A percentile compares a stretch with the other conserved stretches of the same genome.
phyloP scores from a whole-genome alignment of 2,113 vertebrate genomes.

The Pogonocichla stellata region DNA sequence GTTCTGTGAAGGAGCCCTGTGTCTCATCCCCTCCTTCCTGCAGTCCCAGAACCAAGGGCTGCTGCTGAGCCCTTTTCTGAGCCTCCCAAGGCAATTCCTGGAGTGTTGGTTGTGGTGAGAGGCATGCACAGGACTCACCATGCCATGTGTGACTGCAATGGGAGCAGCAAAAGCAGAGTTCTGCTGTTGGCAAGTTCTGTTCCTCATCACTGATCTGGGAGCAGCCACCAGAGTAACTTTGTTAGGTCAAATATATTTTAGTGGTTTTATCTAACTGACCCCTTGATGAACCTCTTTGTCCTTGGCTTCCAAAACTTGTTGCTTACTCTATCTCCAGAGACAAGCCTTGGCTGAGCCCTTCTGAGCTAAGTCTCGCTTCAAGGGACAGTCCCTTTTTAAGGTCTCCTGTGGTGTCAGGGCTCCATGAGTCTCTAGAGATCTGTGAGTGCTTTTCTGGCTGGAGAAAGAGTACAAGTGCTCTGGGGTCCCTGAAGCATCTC shows the following conservation, averaged over 20 bases:
- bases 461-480: neutral
- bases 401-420: neutral
- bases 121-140: rapidly evolving
- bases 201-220: neutral
- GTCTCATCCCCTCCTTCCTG: neutral
- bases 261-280: neutral
- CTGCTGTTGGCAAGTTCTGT: neutral
- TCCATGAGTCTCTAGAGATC: neutral
- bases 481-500: neutral
- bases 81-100: neutral
- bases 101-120: neutral
- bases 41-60: neutral
- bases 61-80: neutral
- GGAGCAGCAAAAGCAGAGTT: neutral
- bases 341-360: neutral
- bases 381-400: neutral
- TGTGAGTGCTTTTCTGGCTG: neutral
- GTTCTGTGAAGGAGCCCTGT: neutral
- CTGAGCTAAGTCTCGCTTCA: neutral
- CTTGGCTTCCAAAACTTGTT: neutral
- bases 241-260: neutral
- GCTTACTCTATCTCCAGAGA: neutral
- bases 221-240: neutral
- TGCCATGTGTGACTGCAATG: rapidly evolving
- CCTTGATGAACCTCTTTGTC: neutral